Conservation (phyloP, 2,113 vertebrate species). For the Otocyon megalotis region DNA sequence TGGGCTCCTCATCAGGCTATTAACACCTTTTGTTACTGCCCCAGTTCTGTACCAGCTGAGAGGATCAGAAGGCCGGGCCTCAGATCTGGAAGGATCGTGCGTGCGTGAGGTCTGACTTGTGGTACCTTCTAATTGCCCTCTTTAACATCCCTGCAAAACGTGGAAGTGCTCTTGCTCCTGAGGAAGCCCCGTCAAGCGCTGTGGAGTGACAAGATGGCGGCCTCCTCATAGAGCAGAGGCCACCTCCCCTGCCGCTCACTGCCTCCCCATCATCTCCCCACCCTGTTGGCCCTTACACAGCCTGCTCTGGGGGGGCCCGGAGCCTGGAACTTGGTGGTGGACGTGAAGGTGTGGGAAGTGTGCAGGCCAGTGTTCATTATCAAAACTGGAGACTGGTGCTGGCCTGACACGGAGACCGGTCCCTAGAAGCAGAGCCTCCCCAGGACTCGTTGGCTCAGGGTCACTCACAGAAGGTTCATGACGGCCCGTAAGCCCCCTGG, state of each 20-base stretch:
- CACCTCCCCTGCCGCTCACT: conserved; percentile 18
- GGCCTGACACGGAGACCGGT: not conserved
- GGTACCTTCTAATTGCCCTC: conserved; percentile 85
- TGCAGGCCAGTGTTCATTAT: not conserved
- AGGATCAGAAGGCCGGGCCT: conserved; percentile 93
- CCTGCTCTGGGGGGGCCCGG: not conserved
- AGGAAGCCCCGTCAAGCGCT: conserved; percentile 78
- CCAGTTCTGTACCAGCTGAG: conserved; percentile 91
- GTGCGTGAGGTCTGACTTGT: conserved; percentile 86
- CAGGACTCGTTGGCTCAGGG: not conserved
- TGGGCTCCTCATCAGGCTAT: conserved; percentile 95
- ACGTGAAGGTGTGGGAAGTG: rapidly evolving
- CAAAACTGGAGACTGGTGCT: not conserved
- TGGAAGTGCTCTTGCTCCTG: conserved; percentile 81
- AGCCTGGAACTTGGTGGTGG: not conserved
- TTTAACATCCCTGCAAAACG: conserved; percentile 77
- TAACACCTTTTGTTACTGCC: conserved; percentile 98
- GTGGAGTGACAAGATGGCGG: conserved; percentile 85
- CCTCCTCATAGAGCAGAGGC: conserved; percentile 68
- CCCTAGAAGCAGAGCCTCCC: not conserved
- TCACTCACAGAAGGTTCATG: not conserved
- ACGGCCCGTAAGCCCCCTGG: not conserved
- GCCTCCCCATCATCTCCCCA: not conserved
- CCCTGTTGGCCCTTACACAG: not conserved
- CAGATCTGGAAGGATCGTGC: conserved; percentile 89